A percentile compares a stretch with the other conserved stretches of the same genome.
phyloP scores from a whole-genome alignment of 1,140 invertebrate genomes.

The Drosophila athabasca region DNA sequence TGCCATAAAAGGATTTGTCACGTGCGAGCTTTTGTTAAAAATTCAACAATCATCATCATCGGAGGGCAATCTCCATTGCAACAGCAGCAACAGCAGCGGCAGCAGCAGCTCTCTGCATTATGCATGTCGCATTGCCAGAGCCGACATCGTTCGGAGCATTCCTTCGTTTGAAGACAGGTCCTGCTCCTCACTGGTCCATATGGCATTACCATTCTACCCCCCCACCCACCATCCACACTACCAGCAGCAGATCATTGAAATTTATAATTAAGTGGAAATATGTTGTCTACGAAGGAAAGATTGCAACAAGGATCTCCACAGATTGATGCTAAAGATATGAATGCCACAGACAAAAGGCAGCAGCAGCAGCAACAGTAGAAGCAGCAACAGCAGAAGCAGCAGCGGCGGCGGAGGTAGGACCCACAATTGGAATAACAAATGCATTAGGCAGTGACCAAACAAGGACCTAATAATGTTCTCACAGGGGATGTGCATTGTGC shows the following conservation, averaged over 20 bases:
- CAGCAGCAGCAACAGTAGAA: background rate
- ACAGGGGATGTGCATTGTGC: background rate
- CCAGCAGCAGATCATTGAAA: slow-evolving; percentile 62
- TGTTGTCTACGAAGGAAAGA: slow-evolving; percentile 42
- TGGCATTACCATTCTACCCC: slow-evolving; percentile 1
- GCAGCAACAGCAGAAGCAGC: background rate
- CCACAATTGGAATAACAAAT: slow-evolving; percentile 45
- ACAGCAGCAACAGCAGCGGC: slow-evolving; percentile 15
- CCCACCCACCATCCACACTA: background rate
- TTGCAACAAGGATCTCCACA: slow-evolving; percentile 52
- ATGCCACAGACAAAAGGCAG: slow-evolving; percentile 7
- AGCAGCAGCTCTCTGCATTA: slow-evolving; percentile 60
- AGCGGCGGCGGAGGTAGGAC: background rate
- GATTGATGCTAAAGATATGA: slow-evolving; percentile 55
- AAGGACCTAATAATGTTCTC: slow-evolving; percentile 49
- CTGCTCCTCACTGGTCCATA: slow-evolving; percentile 7
- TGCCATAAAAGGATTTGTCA: slow-evolving; percentile 83
- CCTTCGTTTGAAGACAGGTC: slow-evolving; percentile 26
- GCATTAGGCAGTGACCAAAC: slow-evolving; percentile 46
- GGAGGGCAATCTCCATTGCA: slow-evolving; percentile 56
- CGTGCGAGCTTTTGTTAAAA: slow-evolving; percentile 83
- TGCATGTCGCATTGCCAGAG: slow-evolving; percentile 65
- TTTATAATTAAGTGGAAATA: slow-evolving; percentile 80
- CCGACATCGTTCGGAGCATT: slow-evolving; percentile 57
- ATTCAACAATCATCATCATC: slow-evolving; percentile 77